Evolutionary conservation across 2,113 vertebrate genomes (phyloP), one percentile per base, ranked within the genome.

Genomic region (Hemichromis elongatus): DNA sequence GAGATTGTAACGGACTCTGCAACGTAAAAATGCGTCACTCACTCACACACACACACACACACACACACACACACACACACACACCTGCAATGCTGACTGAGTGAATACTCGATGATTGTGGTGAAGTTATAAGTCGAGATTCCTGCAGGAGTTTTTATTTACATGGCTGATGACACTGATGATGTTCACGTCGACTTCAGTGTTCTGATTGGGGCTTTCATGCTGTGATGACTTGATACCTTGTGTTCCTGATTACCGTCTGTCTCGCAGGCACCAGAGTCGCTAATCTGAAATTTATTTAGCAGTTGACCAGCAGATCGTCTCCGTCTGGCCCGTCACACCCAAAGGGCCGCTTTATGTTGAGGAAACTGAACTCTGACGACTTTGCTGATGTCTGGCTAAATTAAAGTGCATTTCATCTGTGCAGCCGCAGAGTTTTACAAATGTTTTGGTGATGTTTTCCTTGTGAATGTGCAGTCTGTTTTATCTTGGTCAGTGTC

Each of bases 381-480:
- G 12, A 37, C 18, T 68, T 40, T 42, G 37, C 0, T 70, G 37
- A 24, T 45, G 5, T 70, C 42, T 9, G 1, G 33, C 37, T 70
- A 26, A 26, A 45, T 70, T 26, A 26, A 70, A 70, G 13, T 9
- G 26, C 19, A 5, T 24, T 16, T 45, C 4, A 45, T 45, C 61
- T 40, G 61, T 42, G n/a, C n/a, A 59, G 56, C 8, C 0, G 1
- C 56, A 59, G 16, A 6, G 9, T 8, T 55, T 16, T 1, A 3
- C 3, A 12, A 55, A 0, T 3, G 2, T 56, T 57, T 59, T 59
- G 55, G 24, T 57, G 55, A 28, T 16, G 28, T 57, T 61, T 33
- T 6, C 5, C 18, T 35, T 61, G 57, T 35, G 19, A 63, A 40
- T 21, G 19, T 66, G 61, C 33, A 37, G 11, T n/a, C 0, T 40